Evolutionary conservation across 2,888 invertebrate genomes (phyloP), one percentile per base, ranked within the genome.

Genomic region (Disparrhopalites patrizii): DNA sequence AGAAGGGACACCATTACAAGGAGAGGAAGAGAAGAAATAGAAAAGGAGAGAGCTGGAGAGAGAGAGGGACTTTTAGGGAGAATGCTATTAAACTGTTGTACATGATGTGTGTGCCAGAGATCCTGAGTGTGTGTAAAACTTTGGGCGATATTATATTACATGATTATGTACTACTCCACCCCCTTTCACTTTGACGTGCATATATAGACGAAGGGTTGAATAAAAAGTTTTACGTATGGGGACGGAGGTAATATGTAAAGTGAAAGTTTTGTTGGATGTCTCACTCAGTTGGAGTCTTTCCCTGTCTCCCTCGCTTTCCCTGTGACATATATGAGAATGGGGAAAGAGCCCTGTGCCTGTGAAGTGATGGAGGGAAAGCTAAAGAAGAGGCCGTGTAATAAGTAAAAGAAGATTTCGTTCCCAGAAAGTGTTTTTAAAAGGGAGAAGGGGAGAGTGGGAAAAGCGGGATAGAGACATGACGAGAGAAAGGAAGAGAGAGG

Each of bases 361-460:
- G n/a, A n/a, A n/a, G n/a, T n/a, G n/a, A n/a, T n/a, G n/a, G n/a
- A n/a, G n/a, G n/a, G n/a, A n/a, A n/a, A n/a, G n/a, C 47, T 23
- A 8, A 47, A 28, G 18, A 55, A 31, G 40, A 30, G 47, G 58
- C 20, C n/a, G 28, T 43, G 58, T 58, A 57, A 57, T 57, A 57
- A 57, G 57, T 57, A 57, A 57, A 57, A 36, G 57, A 57, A 57
- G 57, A 57, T 27, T 57, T 57, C 25, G 7, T 23, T 40, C 40
- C 18, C n/a, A n/a, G 52, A 52, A 30, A 30, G 51, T 51, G n/a
- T n/a, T n/a, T n/a, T n/a, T n/a, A n/a, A n/a, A n/a, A n/a, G n/a
- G n/a, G n/a, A n/a, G n/a, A n/a, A n/a, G n/a, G n/a, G n/a, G n/a
- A n/a, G n/a, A n/a, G n/a, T n/a, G n/a, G n/a, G n/a, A n/a, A n/a